A percentile compares a stretch with the other conserved stretches of the same genome.
Conservation (phyloP, 2,113 vertebrate species). For the Collichthys lucidus region DNA sequence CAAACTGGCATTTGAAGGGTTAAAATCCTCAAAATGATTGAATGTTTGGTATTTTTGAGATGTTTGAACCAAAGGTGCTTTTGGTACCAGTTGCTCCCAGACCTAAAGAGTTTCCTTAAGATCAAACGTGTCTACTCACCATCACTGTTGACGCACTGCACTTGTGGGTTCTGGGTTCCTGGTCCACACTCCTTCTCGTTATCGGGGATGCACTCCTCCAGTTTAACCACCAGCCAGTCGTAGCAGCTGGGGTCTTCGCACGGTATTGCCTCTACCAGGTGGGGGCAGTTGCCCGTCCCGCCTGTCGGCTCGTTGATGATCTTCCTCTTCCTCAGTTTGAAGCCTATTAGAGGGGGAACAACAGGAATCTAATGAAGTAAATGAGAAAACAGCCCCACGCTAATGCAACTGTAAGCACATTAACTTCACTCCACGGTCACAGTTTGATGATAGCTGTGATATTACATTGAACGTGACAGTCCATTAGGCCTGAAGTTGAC, state of each 20-base stretch:
- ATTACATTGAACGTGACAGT: slow-evolving; percentile 44
- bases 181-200: slow-evolving; percentile 91
- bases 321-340: slow-evolving; percentile 93
- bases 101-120: not conserved
- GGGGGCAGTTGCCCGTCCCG: slow-evolving; percentile 91
- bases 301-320: slow-evolving; percentile 91
- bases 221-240: slow-evolving; percentile 89
- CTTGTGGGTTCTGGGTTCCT: slow-evolving; percentile 91
- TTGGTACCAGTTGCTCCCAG: not conserved
- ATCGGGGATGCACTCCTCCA: slow-evolving; percentile 93
- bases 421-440: slow-evolving; percentile 33
- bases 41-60: not conserved
- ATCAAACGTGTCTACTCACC: slow-evolving; percentile 79
- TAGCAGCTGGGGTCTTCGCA: slow-evolving; percentile 97
- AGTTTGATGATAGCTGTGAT: slow-evolving; percentile 44
- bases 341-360: slow-evolving; percentile 86
- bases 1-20: no score
- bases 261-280: slow-evolving; percentile 94
- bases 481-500: slow-evolving; percentile 60
- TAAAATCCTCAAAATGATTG: no score
- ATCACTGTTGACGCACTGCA: slow-evolving; percentile 92
- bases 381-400: slow-evolving; percentile 4
- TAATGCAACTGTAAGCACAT: slow-evolving; percentile 27
- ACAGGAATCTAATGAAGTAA: slow-evolving; percentile 16
- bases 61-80: not conserved